phyloP scores from a whole-genome alignment of 1,140 invertebrate species.

The Aphelenchoides fujianensis region DNA sequence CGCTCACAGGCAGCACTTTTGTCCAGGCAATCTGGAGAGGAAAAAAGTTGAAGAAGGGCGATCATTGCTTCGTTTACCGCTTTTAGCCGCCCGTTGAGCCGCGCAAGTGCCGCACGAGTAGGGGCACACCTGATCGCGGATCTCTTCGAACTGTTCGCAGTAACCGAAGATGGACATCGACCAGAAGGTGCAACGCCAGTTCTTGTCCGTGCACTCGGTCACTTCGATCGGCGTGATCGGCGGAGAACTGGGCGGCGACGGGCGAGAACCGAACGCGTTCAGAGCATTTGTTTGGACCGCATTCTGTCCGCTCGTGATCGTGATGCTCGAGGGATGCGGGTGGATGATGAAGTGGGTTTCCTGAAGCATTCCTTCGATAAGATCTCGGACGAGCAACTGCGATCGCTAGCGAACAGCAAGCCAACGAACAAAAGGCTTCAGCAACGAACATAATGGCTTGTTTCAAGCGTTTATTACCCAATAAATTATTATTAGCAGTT shows the following conservation, averaged over 20 bases:
- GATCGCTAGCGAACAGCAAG: no score
- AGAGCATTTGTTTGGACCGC: background rate
- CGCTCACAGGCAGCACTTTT: slow-evolving; percentile 7
- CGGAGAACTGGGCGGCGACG: background rate
- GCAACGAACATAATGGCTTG: no score
- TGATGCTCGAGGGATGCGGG: background rate
- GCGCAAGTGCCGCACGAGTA: slow-evolving; percentile 65
- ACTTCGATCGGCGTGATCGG: slow-evolving; percentile 1
- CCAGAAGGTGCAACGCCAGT: slow-evolving; percentile 58
- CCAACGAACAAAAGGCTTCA: no score
- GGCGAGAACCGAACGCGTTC: no score
- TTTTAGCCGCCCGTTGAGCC: background rate
- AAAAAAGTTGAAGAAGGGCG: no score
- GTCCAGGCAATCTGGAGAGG: slow-evolving; percentile 23
- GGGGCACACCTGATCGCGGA: slow-evolving; percentile 45
- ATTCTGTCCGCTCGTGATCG: slow-evolving; percentile 6
- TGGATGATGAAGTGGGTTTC: slow-evolving; percentile 15
- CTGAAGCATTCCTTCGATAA: no score
- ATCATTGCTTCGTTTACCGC: no score
- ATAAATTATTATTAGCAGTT: no score
- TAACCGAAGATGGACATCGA: slow-evolving; percentile 47
- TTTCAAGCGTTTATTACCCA: no score
- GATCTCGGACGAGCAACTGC: no score
- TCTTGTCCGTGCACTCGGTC: slow-evolving; percentile 36
- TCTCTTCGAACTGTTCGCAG: slow-evolving; percentile 46